A percentile compares a stretch with the other conserved stretches of the same genome.
These are phyloP conservation scores for Elephas maximus DNA, from an alignment of 2,113 vertebrate species.

Conservation along the genomic window DNA sequence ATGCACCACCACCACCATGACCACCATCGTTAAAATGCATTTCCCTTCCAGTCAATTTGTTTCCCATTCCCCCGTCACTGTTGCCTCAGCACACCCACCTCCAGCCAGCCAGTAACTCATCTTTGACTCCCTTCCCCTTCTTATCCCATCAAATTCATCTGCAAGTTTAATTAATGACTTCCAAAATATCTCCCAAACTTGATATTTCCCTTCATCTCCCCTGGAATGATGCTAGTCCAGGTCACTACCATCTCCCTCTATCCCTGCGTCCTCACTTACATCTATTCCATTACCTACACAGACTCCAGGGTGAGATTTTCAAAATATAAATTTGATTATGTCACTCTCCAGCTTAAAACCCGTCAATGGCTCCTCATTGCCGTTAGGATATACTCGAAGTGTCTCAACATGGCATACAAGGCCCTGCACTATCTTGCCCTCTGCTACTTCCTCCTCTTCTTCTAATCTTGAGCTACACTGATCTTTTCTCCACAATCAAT, in stretches of 20 bases:
- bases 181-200: neutral
- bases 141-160: neutral
- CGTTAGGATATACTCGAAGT: neutral
- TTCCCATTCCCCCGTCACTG: neutral
- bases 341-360: too few species aligned
- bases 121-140: neutral
- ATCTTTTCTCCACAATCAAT: neutral
- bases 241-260: neutral
- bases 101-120: neutral
- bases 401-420: neutral
- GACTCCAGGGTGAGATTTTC: neutral
- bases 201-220: neutral
- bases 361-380: neutral
- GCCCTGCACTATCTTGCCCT: neutral
- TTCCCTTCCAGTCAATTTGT: conserved; percentile 5
- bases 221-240: neutral
- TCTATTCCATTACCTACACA: neutral
- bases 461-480: neutral
- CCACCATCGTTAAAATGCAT: conserved; percentile 12
- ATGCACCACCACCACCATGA: neutral
- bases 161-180: neutral
- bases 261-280: neutral
- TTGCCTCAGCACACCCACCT: neutral
- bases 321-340: neutral
- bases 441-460: neutral